Conservation (phyloP, 2,113 vertebrate species). For the Elanus axillaris region DNA sequence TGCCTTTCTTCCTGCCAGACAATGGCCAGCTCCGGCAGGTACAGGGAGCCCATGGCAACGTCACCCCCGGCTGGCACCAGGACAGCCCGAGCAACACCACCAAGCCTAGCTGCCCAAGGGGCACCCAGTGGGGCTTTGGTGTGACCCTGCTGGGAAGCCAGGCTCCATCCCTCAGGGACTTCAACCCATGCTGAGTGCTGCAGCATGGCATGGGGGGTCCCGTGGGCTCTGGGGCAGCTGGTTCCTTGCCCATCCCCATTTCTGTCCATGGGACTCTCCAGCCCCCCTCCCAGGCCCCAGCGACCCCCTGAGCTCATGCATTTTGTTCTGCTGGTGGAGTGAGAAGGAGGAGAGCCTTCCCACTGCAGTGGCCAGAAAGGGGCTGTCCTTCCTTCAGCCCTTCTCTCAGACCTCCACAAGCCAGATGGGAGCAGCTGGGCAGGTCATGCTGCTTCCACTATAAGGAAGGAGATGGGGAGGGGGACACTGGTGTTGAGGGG, state of each 20-base stretch:
- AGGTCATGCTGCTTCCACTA: fast-evolving
- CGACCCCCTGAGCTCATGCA: fast-evolving
- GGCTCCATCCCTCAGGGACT: background rate
- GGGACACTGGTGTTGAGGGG: background rate
- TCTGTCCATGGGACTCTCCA: background rate
- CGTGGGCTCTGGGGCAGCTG: background rate
- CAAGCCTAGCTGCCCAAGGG: background rate
- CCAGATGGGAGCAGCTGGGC: background rate
- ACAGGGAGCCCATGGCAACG: background rate
- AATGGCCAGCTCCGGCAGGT: background rate
- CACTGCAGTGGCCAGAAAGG: fast-evolving
- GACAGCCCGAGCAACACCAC: background rate
- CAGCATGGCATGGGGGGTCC: background rate
- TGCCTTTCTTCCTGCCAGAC: background rate
- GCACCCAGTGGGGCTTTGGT: background rate
- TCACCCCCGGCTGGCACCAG: fast-evolving
- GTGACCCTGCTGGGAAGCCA: background rate
- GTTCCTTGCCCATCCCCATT: background rate
- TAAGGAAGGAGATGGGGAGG: background rate
- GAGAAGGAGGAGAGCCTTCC: background rate
- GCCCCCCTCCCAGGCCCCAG: background rate
- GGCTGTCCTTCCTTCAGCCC: background rate
- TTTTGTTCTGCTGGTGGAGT: background rate
- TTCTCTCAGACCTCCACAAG: background rate
- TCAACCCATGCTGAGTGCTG: background rate